Base-by-base conservation (phyloP, 35 echinoderm and acorn worm genomes). In the Stichopus chloronotus region DNA sequence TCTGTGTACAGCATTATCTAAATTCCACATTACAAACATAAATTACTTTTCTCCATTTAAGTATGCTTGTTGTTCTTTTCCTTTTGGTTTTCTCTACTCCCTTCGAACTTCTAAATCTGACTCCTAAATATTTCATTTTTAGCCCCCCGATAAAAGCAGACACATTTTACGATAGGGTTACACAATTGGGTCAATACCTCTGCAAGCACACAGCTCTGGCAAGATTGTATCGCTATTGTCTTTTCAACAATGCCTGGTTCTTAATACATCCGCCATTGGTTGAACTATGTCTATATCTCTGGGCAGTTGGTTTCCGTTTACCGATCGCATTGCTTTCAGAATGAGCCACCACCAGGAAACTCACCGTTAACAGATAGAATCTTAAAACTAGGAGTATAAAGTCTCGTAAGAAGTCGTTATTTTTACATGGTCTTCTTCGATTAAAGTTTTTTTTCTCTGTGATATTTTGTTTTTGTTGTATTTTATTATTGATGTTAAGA, bases 231-330 rank as follows among this genome's bases (percentile, higher is more conserved):
- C 80, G 13, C 11, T 55, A 55, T 83, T 83, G 25, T 83, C 80
- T 12, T 55, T 83, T 52, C 55, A 14, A 83, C 80, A 83, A 83
- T 83, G 54, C 19, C 52, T 55, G 52, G 80, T 17, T 83, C 30
- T 17, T 17, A 83, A 83, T 83, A 83, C 55, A 83, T 83, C 80
- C 80, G 80, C 80, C 55, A 83, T 83, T 53, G 19, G 11, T 83
- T 83, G 80, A 83, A 83, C 80, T 83, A 53, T 53, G 55, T 55
- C 55, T 55, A 23, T 83, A 83, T 83, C 80, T 83, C 80, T 5
- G 19, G 13, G 3, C 43, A 12, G 80, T 83, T 19, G 19, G 80
- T 83, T 83, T 83, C 80, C 80, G 80, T 55, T 53, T 17, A 12
- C 10, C 17, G 61, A 65, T 65, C 61, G 61, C 61, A 65, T 65